Evolutionary conservation across 2,797 vertebrate species (phyloP).

Genomic region (Hemibagrus guttatus): DNA sequence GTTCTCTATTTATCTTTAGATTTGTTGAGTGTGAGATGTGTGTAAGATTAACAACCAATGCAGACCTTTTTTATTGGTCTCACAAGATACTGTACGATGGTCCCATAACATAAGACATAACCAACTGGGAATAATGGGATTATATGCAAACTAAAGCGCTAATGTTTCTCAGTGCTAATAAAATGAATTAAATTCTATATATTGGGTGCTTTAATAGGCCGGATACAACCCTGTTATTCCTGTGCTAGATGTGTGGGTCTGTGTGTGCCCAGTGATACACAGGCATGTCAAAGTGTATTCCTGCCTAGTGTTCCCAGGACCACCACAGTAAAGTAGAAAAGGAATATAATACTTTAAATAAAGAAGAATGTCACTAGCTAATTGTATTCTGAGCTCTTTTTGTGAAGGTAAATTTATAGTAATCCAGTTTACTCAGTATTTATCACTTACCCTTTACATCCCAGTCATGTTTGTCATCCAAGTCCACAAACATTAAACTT

Average conservation of each 20-base stretch:
- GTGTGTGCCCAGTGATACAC: too few species aligned
- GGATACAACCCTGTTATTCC: too few species aligned
- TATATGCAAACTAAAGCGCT: not conserved
- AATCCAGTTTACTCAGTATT: not conserved
- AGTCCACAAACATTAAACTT: not conserved
- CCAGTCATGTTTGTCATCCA: not conserved
- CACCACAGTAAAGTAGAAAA: not conserved
- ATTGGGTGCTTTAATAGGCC: not conserved
- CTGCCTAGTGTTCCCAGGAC: not conserved
- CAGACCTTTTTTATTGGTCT: not conserved
- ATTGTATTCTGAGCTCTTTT: not conserved
- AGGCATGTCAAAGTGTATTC: not conserved
- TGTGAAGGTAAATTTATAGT: not conserved
- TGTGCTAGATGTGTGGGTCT: not conserved
- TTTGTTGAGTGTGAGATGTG: not conserved
- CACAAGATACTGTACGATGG: not conserved
- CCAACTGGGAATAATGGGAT: not conserved
- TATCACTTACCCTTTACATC: not conserved
- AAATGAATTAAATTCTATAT: not conserved
- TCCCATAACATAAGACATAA: not conserved
- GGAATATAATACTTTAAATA: not conserved
- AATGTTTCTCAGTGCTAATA: not conserved
- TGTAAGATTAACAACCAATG: not conserved
- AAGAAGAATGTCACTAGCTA: not conserved
- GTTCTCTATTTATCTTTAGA: not conserved